phyloP scores from a whole-genome alignment of 2,888 invertebrate genomes.

The Nymphalis polychloros region DNA sequence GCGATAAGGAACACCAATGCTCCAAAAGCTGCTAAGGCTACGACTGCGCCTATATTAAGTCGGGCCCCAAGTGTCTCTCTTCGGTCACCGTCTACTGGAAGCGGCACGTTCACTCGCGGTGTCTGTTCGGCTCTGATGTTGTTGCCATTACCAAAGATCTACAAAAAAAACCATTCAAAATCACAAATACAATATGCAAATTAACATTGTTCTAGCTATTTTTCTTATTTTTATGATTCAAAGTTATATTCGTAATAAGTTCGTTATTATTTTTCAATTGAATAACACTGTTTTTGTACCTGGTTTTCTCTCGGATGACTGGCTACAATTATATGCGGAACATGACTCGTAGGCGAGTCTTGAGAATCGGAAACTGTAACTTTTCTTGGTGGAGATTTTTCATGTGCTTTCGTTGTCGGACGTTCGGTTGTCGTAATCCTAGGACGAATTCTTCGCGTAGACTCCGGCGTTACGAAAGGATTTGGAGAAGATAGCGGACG shows the following conservation, averaged over 20 bases:
- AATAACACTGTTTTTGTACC: conserved; percentile 63
- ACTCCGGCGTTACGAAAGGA: conserved; percentile 48
- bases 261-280: too few relatives aligned
- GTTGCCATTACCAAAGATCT: conserved; percentile 78
- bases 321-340: conserved; percentile 82
- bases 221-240: neutral
- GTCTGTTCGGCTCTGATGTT: conserved; percentile 84
- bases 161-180: conserved; percentile 12
- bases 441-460: conserved; percentile 60
- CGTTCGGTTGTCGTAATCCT: conserved; percentile 64
- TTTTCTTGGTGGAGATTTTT: conserved; percentile 64
- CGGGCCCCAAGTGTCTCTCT: conserved; percentile 84
- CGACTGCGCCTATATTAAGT: conserved; percentile 92
- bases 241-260: too few relatives aligned
- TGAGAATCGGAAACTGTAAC: conserved; percentile 62
- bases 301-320: conserved; percentile 92
- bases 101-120: conserved; percentile 85
- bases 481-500: conserved; percentile 50
- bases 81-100: conserved; percentile 84
- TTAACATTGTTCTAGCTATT: neutral
- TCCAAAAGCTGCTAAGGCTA: conserved; percentile 94
- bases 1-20: conserved; percentile 94
- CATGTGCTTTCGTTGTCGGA: conserved; percentile 68
- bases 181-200: neutral
- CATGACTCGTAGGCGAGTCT: conserved; percentile 69